Evolutionary conservation across 2,888 invertebrate species (phyloP).

Genomic region (Drosophila stalkeri): DNA sequence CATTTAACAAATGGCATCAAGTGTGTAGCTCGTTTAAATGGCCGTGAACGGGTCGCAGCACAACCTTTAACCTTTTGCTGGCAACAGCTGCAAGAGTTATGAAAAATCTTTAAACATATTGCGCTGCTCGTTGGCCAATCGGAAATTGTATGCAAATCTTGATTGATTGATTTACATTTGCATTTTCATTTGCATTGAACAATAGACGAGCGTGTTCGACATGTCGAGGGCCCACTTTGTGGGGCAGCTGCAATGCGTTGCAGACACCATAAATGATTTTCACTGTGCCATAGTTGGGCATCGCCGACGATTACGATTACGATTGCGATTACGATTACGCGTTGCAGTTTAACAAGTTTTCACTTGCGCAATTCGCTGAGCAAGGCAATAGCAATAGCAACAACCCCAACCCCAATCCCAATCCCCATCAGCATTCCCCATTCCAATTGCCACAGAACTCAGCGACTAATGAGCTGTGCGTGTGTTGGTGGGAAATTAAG

Average conservation of each 20-base stretch:
- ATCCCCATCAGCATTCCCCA: neutral
- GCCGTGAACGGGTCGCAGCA: constrained; percentile 29
- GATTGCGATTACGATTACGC: constrained; percentile 35
- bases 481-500: constrained; percentile 41
- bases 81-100: constrained; percentile 6
- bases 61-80: constrained; percentile 38
- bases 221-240: constrained; percentile 23
- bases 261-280: constrained; percentile 30
- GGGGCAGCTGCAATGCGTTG: constrained; percentile 4
- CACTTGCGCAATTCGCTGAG: constrained; percentile 48
- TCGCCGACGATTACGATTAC: constrained; percentile 23
- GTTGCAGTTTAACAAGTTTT: constrained; percentile 51
- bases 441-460: constrained; percentile 21
- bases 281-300: constrained; percentile 31
- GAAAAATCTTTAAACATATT: constrained; percentile 11
- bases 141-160: constrained; percentile 68
- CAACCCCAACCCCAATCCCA: constrained; percentile 9
- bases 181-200: constrained; percentile 20
- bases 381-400: neutral
- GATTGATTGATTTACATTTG: constrained; percentile 48
- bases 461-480: constrained; percentile 23
- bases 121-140: constrained; percentile 55
- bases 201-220: constrained; percentile 10
- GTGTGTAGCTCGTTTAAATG: neutral
- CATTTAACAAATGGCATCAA: constrained; percentile 33